A percentile compares a stretch with the other conserved stretches of the same genome.
These are phyloP conservation scores for Telmatherina bonti DNA, from an alignment of 2,797 vertebrate species.

Conservation along the genomic window DNA sequence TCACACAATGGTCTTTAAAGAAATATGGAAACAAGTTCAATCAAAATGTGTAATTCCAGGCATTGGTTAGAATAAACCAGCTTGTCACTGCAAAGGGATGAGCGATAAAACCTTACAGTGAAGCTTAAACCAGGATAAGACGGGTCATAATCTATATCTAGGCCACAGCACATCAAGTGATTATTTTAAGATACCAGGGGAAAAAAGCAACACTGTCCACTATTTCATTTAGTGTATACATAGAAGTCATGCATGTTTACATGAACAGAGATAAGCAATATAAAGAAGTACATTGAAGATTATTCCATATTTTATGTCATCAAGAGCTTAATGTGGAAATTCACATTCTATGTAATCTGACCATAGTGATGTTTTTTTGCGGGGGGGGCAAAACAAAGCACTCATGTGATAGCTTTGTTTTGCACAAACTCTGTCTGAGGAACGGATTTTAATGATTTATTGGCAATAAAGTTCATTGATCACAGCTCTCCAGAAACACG, in stretches of 20 bases:
- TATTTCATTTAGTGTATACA: neutral
- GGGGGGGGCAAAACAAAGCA: constrained; percentile 19
- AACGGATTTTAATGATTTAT: constrained; percentile 56
- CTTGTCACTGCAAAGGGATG: constrained; percentile 1
- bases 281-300: no score
- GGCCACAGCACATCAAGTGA: no score
- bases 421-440: constrained; percentile 23
- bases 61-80: neutral
- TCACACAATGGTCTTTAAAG: no score
- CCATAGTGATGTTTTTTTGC: constrained; percentile 14
- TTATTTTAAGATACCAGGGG: no score
- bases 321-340: constrained; percentile 45
- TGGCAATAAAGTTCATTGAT: constrained; percentile 64
- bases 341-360: constrained; percentile 29
- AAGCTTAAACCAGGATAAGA: constrained; percentile 31
- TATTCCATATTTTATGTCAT: constrained; percentile 24
- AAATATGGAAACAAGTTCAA: no score
- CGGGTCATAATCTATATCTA: constrained; percentile 3
- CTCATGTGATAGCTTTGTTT: constrained; percentile 23
- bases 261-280: neutral
- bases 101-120: constrained; percentile 21
- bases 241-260: neutral
- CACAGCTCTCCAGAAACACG: constrained; percentile 47
- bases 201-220: no score
- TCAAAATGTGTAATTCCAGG: constrained; percentile 23